These are phyloP conservation scores for Altica lythri DNA, from an alignment of 2,888 invertebrate genomes.

Conservation along the genomic window DNA sequence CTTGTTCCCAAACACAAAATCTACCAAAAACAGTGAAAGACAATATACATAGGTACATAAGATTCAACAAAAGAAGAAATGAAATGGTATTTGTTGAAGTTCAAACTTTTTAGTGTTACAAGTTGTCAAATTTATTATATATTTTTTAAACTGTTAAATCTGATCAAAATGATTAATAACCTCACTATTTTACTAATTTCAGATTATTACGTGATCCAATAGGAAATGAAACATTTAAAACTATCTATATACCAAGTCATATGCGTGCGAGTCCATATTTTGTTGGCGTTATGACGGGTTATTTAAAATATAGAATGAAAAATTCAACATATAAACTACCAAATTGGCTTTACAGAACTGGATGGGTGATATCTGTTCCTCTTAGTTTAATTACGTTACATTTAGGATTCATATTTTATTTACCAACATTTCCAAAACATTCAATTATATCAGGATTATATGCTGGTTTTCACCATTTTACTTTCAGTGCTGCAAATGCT, in stretches of 20 bases:
- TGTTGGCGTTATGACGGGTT: conserved; percentile 47
- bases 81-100: too few relatives aligned
- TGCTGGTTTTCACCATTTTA: conserved; percentile 46
- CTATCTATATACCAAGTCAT: conserved; percentile 47
- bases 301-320: conserved; percentile 43
- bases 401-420: conserved; percentile 47
- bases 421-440: conserved; percentile 41
- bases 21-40: too few relatives aligned
- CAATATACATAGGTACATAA: too few relatives aligned
- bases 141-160: too few relatives aligned
- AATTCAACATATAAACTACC: conserved; percentile 38
- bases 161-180: too few relatives aligned
- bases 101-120: too few relatives aligned
- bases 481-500: conserved; percentile 46
- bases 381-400: conserved; percentile 38
- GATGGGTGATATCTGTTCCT: conserved; percentile 41
- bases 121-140: too few relatives aligned
- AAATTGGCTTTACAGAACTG: conserved; percentile 37
- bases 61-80: too few relatives aligned
- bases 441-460: conserved; percentile 44
- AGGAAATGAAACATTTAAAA: conserved; percentile 41
- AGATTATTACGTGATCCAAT: conserved; percentile 47
- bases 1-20: too few relatives aligned
- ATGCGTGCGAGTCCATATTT: conserved; percentile 48
- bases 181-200: conserved; percentile 31